phyloP scores from a whole-genome alignment of 1,140 invertebrate genomes.

The Goniozus legneri region DNA sequence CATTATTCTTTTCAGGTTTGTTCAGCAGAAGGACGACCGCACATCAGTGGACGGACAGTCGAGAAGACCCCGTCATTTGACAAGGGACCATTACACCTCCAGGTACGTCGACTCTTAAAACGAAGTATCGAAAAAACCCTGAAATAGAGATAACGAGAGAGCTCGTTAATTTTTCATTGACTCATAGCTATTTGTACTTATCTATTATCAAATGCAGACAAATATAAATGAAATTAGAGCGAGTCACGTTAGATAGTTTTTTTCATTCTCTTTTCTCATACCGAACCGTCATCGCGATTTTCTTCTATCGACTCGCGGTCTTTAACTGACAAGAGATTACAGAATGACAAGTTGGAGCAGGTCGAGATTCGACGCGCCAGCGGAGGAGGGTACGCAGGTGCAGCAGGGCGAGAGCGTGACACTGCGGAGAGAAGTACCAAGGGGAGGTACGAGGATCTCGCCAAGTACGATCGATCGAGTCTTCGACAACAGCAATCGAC shows the following conservation, averaged over 20 bases:
- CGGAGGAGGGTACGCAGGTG: constrained; percentile 25
- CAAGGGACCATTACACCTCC: constrained; percentile 48
- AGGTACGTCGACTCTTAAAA: too few species aligned
- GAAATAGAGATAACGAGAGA: too few species aligned
- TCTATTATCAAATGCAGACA: too few species aligned
- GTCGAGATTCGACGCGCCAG: constrained; percentile 28
- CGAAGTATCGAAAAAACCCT: too few species aligned
- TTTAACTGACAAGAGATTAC: too few species aligned
- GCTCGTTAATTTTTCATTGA: too few species aligned
- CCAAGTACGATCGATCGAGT: constrained; percentile 66
- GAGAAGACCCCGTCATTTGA: constrained; percentile 34
- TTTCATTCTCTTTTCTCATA: not conserved
- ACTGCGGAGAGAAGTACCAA: constrained; percentile 36
- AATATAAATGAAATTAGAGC: constrained; percentile 1
- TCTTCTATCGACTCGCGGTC: too few species aligned
- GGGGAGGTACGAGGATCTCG: constrained; percentile 64
- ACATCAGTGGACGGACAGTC: constrained; percentile 36
- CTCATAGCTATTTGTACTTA: too few species aligned
- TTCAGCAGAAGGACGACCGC: constrained; percentile 34
- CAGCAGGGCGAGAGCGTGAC: constrained; percentile 41
- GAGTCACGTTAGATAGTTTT: not conserved
- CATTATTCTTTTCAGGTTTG: constrained; percentile 24
- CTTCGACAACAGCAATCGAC: constrained; percentile 76
- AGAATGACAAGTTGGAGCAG: constrained; percentile 41
- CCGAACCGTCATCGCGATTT: too few species aligned